Evolutionary conservation across 1,140 invertebrate genomes (phyloP).

Genomic region (Drosophila malerkotliana): DNA sequence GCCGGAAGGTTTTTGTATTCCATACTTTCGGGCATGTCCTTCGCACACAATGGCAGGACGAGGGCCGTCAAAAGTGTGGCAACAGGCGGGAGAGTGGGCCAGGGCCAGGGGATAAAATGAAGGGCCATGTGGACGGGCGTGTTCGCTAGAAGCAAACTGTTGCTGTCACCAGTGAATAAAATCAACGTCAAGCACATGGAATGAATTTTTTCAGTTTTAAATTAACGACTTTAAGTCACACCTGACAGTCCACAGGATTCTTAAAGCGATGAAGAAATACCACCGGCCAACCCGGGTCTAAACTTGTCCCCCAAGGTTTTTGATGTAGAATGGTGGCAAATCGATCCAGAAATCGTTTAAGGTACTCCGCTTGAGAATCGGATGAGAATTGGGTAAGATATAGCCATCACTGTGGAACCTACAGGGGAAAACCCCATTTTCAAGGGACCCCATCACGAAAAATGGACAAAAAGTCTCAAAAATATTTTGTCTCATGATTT

Average conservation of each 20-base stretch:
- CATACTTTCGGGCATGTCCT: conserved; percentile 72
- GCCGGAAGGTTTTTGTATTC: conserved; percentile 46
- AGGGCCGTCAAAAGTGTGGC: conserved; percentile 4
- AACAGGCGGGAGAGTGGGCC: neutral
- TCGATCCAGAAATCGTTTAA: too few species aligned
- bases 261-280: neutral
- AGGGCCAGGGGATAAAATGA: neutral
- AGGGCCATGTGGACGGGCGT: neutral
- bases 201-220: conserved; percentile 35
- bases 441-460: too few species aligned
- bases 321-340: too few species aligned
- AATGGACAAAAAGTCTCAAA: too few species aligned
- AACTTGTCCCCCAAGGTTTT: too few species aligned
- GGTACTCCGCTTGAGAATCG: too few species aligned
- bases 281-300: too few species aligned
- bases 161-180: conserved; percentile 73
- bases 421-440: too few species aligned
- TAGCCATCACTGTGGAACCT: too few species aligned
- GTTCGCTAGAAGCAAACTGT: conserved; percentile 64
- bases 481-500: too few species aligned
- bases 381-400: too few species aligned
- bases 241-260: conserved; percentile 1
- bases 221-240: conserved; percentile 15
- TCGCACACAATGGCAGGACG: conserved; percentile 49
- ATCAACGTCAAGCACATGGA: conserved; percentile 55